Evolutionary conservation across 1,140 invertebrate genomes (phyloP), one percentile per base, ranked within the genome.

Genomic region (Hypsibius dujardini): DNA sequence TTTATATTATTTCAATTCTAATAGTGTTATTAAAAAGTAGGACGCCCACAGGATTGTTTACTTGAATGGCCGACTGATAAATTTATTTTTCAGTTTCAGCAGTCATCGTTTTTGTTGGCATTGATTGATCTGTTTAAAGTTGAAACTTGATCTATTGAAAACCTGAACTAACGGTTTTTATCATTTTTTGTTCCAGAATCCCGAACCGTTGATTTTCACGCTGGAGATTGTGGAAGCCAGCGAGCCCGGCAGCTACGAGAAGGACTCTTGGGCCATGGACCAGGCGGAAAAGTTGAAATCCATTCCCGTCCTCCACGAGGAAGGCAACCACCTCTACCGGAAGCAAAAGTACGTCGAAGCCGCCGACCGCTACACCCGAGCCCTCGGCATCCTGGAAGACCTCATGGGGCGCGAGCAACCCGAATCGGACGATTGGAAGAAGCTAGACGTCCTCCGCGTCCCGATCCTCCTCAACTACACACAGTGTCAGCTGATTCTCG

Each of bases 351-450:
- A 87, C 79, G 78, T 83, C 72, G 84, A 85, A 75, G 94, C 94
- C 0, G 83, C 86, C 69, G 84, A 87, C 15, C 85, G 84, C 73
- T 97, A 98, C 81, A 84, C 84, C 47, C 84, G 88, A 78, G 93
- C 93, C 1, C 84, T 97, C 72, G 87, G 87, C 46, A 85, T 91
- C 72, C 79, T 95, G 42, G 93, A 96, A 80, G 89, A 95, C 77
- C 82, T 96, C n/a, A 87, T 92, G 85, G 79, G 94, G 1, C 93
- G 91, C 76, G 92, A 97, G 81, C 92, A 95, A 80, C 93, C 94
- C 72, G 85, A 87, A 70, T 90, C 93, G 77, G 81, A 84, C 69
- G 92, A 95, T 79, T 95, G 90, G 90, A 79, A 84, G 15, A 81
- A 84, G 69, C 78, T 95, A 46, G 88, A 94, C 75, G 80, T 84